Evolutionary conservation across 1,140 invertebrate species (phyloP), one percentile per base, ranked within the genome.

Genomic region (Drosophila tristis): DNA sequence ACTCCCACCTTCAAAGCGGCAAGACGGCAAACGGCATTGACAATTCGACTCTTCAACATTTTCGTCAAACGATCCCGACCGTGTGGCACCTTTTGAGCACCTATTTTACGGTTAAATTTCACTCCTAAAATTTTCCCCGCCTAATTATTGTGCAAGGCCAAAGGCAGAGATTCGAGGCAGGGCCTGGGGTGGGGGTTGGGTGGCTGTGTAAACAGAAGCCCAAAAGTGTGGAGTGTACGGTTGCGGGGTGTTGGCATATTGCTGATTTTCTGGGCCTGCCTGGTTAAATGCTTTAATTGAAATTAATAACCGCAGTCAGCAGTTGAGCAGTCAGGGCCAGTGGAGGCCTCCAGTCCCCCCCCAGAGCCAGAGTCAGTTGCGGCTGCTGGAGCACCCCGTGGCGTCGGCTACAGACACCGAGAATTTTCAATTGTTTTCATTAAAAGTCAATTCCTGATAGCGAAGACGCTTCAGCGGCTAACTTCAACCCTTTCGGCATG

Each of bases 241-340:
- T 11, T 13, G 1, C 20, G 53, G 31, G 5, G 54, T 35, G 35
- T 39, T 39, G 35, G 49, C 68, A 75, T 78, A 78, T 74, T 70
- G 80, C 79, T 54, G 65, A 78, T 77, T 76, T 78, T 80, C 78
- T 59, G 56, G 77, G 62, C 77, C 77, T 75, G 76, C 71, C 77
- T 74, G 78, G 87, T 90, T 90, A 90, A 90, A 91, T 89, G 80
- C 80, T 90, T 90, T 90, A 90, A 90, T 90, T 90, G 87, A 90
- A 90, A 90, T 90, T 90, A 90, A 90, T 90, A 90, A 90, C 82
- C 82, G 75, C 82, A 87, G 68, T 68, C 54, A 65, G 73, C 75
- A 39, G 35, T 74, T 54, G 65, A 60, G 45, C 68, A 59, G 51
- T 71, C 64, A 61, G 57, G 51, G 43, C 63, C 63, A 11, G 70